Evolutionary conservation across 2,888 invertebrate species (phyloP).

Genomic region (Parapristionchus giblindavisi): DNA sequence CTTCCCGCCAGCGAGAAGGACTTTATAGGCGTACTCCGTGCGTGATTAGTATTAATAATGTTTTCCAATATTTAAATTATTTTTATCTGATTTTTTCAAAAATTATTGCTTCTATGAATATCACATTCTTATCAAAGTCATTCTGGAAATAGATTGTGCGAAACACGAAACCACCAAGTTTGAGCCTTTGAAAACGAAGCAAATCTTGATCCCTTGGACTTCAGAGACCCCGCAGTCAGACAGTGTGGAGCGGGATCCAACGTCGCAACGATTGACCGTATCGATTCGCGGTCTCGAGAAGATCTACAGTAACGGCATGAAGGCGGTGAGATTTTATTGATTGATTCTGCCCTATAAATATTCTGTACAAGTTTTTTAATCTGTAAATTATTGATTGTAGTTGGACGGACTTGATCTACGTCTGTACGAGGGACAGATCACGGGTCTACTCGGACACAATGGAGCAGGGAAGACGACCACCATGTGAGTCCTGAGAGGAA

Average conservation of each 20-base stretch:
- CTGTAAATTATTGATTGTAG: slow-evolving; percentile 37
- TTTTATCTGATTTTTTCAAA: background rate
- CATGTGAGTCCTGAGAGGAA: slow-evolving; percentile 76
- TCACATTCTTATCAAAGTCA: no score
- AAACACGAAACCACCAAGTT: no score
- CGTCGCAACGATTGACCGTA: slow-evolving; percentile 77
- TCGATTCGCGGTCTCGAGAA: slow-evolving; percentile 80
- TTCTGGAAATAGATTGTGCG: no score
- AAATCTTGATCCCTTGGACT: no score
- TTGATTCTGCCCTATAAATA: background rate
- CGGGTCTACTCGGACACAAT: slow-evolving; percentile 71
- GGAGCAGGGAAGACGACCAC: slow-evolving; percentile 90
- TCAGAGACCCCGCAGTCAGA: slow-evolving; percentile 38
- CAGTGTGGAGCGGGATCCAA: slow-evolving; percentile 73
- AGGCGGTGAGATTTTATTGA: no score
- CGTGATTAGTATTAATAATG: background rate
- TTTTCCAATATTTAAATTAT: background rate
- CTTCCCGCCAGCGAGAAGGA: slow-evolving; percentile 53
- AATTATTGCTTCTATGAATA: no score
- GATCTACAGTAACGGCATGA: slow-evolving; percentile 76
- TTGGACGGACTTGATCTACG: slow-evolving; percentile 77
- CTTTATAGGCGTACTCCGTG: no score
- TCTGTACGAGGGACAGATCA: slow-evolving; percentile 83
- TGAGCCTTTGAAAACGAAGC: background rate
- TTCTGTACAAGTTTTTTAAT: background rate